Evolutionary conservation across 2,113 vertebrate species (phyloP), one percentile per base, ranked within the genome.

Genomic region (Dipodomys spectabilis): DNA sequence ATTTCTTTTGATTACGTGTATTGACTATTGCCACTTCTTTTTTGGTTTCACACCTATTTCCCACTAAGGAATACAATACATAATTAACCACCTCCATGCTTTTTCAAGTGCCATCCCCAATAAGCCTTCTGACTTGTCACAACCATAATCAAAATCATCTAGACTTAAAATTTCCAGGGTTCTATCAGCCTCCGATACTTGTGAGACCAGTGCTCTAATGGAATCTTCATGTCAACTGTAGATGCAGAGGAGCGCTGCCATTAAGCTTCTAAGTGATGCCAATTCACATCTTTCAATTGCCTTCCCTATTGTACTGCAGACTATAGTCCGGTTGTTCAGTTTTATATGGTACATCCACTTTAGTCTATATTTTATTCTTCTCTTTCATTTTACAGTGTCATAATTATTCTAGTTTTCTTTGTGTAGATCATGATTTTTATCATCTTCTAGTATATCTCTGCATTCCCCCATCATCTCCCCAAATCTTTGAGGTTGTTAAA

Each of bases 401-500:
- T 84, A 27, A 32, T 60, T 81, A 80, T 87, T 77, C 30, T 68
- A 49, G 44, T 53, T 92, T 45, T 57, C 18, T 77, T 69, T 78
- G 30, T 84, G 15, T 44, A 45, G 91, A 81, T 77, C 68, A 53
- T 82, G 35, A 13, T 88, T 62, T 49, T 90, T 67, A 60, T 60
- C 44, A 53, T 62, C 23, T 88, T 81, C 35, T 77, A 60, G 62
- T 53, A 79, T 35, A 60, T 49, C 49, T 12, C 49, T 82, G 35
- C 27, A 72, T 69, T 30, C 28, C 85, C 57, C 45, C 20, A 35
- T 82, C 27, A 77, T 82, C 30, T 78, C 83, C 44, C 64, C 15
- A 82, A 62, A 39, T 94, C 65, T 67, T 91, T 73, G 2, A 77
- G 39, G 11, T 13, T 44, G n/a, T 77, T 93, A 86, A 90, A 86